Conservation (phyloP, 2,888 invertebrate species). For the Conomelus anceps region DNA sequence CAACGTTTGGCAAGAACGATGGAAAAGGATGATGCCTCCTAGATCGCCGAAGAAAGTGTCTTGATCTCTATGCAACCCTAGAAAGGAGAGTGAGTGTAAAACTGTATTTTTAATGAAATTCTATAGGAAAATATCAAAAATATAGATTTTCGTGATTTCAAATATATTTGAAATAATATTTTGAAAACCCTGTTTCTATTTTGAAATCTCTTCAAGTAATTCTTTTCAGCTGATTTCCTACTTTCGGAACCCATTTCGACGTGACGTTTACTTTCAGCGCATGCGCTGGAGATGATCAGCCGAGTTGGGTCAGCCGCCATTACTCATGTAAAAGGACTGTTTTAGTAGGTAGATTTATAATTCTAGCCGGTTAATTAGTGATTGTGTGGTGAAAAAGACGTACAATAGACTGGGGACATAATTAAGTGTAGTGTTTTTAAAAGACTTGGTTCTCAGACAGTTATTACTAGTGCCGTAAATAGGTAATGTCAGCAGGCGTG, state of each 20-base stretch:
- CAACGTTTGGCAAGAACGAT: background rate
- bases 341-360: conserved; percentile 21
- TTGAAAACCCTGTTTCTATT: too few species aligned
- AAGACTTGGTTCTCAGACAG: conserved; percentile 1
- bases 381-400: conserved; percentile 11
- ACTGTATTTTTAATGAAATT: background rate
- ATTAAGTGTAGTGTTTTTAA: background rate
- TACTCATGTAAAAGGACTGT: conserved; percentile 18
- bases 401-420: background rate
- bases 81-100: background rate
- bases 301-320: conserved; percentile 27
- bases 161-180: too few species aligned
- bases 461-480: conserved; percentile 22
- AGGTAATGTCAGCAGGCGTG: conserved; percentile 78
- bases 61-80: background rate
- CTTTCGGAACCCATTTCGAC: background rate
- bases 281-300: conserved; percentile 24
- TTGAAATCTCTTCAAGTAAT: background rate
- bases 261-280: conserved; percentile 21
- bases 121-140: background rate
- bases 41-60: background rate
- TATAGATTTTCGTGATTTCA: background rate
- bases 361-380: conserved; percentile 26
- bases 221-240: background rate
- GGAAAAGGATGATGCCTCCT: background rate